phyloP scores from a whole-genome alignment of 2,113 vertebrate species.

The Channa maculata region DNA sequence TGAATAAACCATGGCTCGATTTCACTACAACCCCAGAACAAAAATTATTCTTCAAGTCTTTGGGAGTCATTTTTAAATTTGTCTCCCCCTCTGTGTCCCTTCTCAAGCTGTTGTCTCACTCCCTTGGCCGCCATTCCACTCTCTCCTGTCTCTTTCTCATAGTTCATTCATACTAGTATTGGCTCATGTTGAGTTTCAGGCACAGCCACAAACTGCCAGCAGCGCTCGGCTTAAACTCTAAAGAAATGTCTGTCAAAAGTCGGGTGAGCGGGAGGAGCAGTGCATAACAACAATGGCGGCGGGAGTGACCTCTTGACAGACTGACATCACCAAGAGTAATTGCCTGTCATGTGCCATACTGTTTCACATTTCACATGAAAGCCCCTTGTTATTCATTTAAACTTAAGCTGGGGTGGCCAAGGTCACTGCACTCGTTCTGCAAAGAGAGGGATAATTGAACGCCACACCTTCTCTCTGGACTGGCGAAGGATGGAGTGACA shows the following conservation, averaged over 20 bases:
- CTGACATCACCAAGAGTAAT: slow-evolving; percentile 76
- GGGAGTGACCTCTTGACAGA: slow-evolving; percentile 69
- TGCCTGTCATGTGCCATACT: slow-evolving; percentile 77
- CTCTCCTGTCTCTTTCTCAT: slow-evolving; percentile 26
- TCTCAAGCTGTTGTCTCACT: slow-evolving; percentile 50
- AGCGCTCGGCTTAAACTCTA: slow-evolving; percentile 51
- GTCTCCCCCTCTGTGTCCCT: slow-evolving; percentile 19
- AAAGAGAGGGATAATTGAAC: slow-evolving; percentile 71
- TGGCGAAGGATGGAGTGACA: slow-evolving; percentile 42
- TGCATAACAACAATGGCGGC: slow-evolving; percentile 71
- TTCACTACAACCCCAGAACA: slow-evolving; percentile 18
- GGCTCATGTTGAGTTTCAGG: slow-evolving; percentile 73
- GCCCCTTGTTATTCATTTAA: slow-evolving; percentile 65
- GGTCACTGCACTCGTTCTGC: slow-evolving; percentile 63
- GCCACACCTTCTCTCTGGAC: slow-evolving; percentile 54
- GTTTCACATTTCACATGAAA: slow-evolving; percentile 74
- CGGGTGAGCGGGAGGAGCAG: slow-evolving; percentile 42
- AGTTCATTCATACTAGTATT: slow-evolving; percentile 58
- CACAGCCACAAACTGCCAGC: slow-evolving; percentile 60
- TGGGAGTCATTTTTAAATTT: slow-evolving; percentile 17
- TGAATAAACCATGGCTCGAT: slow-evolving; percentile 56
- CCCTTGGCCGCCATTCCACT: slow-evolving; percentile 15
- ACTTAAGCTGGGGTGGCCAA: slow-evolving; percentile 63
- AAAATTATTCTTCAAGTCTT: slow-evolving; percentile 19
- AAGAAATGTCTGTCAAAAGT: slow-evolving; percentile 77